Evolutionary conservation across 2,113 vertebrate genomes (phyloP), one percentile per base, ranked within the genome.

Genomic region (Malurus elegans): DNA sequence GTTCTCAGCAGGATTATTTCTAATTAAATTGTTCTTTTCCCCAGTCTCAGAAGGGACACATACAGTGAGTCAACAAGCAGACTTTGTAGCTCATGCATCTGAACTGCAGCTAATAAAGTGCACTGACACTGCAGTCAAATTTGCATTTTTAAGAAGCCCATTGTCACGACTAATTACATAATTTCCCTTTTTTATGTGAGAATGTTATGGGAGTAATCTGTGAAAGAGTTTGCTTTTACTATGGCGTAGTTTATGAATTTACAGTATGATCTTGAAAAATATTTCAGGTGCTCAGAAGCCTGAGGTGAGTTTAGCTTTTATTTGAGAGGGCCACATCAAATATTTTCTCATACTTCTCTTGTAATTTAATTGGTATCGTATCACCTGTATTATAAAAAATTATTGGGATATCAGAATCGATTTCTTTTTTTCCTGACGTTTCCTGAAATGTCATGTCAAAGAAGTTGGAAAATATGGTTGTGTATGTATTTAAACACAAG

Each of bases 1-100:
- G 36, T 12, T 69, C 29, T 58, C 90, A 71, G 61, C 66, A 90
- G 53, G 64, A 94, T 90, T 90, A 85, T 93, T 89, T 92, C 69
- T 97, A 95, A 97, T 95, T 92, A 96, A 80, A 64, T 60, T 79
- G 38, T 86, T 97, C 69, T 85, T 94, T 92, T 88, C 82, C 91
- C 86, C 88, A 60, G 75, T 79, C 44, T 31, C 18, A 94, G 93
- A 81, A 80, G 62, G 42, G 73, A 71, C 58, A 79, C 67, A 79
- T 23, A 45, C 13, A 74, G 20, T 18, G 50, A 88, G 32, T 15
- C 65, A 92, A 62, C 71, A 79, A 80, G 79, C 38, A 82, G 90
- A 86, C 72, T 92, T 87, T 54, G 18, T 58, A 62, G 58, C 44
- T 73, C 21, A 1, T 56, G 57, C 36, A 36, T 86, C 82, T 84